phyloP scores from a whole-genome alignment of 2,888 invertebrate genomes.

The Pseudococcus jackbeardsleyi region DNA sequence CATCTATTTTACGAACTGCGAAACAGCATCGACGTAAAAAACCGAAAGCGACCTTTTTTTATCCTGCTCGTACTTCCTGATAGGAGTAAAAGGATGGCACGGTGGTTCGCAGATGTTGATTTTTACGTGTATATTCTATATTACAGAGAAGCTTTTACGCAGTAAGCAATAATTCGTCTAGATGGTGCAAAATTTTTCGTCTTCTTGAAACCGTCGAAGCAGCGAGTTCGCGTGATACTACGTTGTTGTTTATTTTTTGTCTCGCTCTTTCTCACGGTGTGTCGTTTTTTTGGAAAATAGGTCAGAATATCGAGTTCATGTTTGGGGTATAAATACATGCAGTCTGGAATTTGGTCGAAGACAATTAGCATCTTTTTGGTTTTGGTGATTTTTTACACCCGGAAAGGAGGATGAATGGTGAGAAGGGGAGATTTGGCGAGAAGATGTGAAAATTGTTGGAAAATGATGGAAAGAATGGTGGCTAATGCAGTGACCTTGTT shows the following conservation, averaged over 20 bases:
- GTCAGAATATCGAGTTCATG: slow-evolving; percentile 10
- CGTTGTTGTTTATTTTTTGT: slow-evolving; percentile 1
- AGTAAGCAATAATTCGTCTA: slow-evolving; percentile 21
- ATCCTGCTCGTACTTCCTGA: not conserved
- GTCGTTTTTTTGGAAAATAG: not conserved
- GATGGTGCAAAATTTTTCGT: slow-evolving; percentile 21
- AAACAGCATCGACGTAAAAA: not conserved
- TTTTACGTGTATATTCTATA: not conserved
- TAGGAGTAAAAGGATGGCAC: not conserved
- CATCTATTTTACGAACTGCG: not conserved
- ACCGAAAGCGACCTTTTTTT: not conserved
- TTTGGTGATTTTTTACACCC: no score
- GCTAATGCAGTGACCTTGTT: no score
- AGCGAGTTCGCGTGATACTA: slow-evolving; percentile 35
- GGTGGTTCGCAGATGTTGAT: not conserved
- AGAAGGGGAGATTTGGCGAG: no score
- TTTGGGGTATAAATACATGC: not conserved
- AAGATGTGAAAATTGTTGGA: no score
- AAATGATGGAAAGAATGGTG: no score
- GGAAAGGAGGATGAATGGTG: no score
- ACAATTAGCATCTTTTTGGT: not conserved
- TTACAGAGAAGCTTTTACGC: not conserved
- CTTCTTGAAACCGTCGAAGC: not conserved
- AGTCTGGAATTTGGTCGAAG: not conserved
- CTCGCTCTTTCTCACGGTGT: not conserved